Evolutionary conservation across 2,113 vertebrate genomes (phyloP), one percentile per base, ranked within the genome.

Genomic region (Fukomys damarensis): DNA sequence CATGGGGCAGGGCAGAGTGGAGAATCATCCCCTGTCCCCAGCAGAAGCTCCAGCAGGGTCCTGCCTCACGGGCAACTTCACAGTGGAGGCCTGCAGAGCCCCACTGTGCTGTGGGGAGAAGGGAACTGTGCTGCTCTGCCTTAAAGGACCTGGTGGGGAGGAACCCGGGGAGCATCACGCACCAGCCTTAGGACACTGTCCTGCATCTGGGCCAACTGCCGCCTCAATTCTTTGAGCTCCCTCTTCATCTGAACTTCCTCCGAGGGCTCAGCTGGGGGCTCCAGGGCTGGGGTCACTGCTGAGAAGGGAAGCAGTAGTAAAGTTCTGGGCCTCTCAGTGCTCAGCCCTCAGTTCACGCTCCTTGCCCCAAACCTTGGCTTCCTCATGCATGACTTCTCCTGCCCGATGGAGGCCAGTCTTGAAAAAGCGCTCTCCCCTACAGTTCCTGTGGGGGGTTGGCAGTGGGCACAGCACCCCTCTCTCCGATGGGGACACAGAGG

Each of bases 141-240:
- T 13, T 56, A 16, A 56, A 68, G 32, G 65, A 68, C 32, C 14
- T 17, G 7, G 63, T 35, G 19, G 65, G 17, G 65, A n/a, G 35
- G 65, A 68, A 16, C 65, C 35, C n/a, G 65, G 32, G n/a, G n/a
- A 68, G 16, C 5, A n/a, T 32, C 32, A 16, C 0, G 35, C 32
- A 35, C 32, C 65, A 17, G 35, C 65, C 65, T 66, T 16, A 66
- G 63, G 92, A 99, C 99, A 38, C 99, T 99, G 0, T 99, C 99
- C 98, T 99, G 99, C 89, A 99, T 98, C 98, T 99, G 99, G 0
- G 99, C 99, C 96, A 99, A 99, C 98, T 99, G 99, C 97, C 99
- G 46, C 97, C 99, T 99, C 98, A n/a, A n/a, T n/a, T 99, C 99
- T 98, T 99, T 99, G 32, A 89, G 95, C 86, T 99, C 99, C n/a